Conservation (phyloP, 92 coral and sea anemone genomes). For the Zoanthus sansibaricus region DNA sequence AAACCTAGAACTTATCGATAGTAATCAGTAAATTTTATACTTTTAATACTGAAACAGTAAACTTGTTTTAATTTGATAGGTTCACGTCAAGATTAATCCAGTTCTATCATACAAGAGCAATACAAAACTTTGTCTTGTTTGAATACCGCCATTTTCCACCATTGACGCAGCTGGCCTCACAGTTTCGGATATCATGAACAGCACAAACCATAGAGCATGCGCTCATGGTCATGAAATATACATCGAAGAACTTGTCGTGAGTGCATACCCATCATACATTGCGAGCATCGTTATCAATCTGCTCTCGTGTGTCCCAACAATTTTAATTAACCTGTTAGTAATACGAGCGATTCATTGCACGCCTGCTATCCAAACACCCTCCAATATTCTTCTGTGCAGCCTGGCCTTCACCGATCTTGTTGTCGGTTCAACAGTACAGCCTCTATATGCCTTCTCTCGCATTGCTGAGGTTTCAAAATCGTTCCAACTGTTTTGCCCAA, state of each 20-base stretch:
- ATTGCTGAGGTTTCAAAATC: constrained; percentile 34
- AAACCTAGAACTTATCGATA: too few species aligned
- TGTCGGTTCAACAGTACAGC: constrained; percentile 62
- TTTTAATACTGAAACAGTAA: too few species aligned
- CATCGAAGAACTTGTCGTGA: constrained; percentile 25
- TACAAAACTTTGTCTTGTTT: too few species aligned
- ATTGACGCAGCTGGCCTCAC: too few species aligned
- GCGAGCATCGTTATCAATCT: constrained; percentile 33
- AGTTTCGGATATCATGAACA: not conserved
- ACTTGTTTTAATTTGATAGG: too few species aligned
- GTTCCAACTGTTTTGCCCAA: constrained; percentile 51
- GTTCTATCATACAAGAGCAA: too few species aligned
- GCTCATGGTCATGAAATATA: constrained; percentile 37
- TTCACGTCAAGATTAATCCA: too few species aligned
- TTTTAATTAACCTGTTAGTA: constrained; percentile 7
- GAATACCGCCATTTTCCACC: too few species aligned
- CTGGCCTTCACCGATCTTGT: constrained; percentile 60
- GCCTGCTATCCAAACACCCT: constrained; percentile 52
- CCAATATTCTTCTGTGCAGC: constrained; percentile 65
- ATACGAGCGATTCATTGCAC: constrained; percentile 19
- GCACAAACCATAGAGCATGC: constrained; percentile 19
- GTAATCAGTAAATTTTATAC: too few species aligned
- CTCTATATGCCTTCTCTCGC: constrained; percentile 54
- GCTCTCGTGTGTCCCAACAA: constrained; percentile 24
- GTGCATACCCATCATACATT: constrained; percentile 36